Evolutionary conservation across 2,888 invertebrate genomes (phyloP).

Genomic region (Zhuqinia jingwanae): DNA sequence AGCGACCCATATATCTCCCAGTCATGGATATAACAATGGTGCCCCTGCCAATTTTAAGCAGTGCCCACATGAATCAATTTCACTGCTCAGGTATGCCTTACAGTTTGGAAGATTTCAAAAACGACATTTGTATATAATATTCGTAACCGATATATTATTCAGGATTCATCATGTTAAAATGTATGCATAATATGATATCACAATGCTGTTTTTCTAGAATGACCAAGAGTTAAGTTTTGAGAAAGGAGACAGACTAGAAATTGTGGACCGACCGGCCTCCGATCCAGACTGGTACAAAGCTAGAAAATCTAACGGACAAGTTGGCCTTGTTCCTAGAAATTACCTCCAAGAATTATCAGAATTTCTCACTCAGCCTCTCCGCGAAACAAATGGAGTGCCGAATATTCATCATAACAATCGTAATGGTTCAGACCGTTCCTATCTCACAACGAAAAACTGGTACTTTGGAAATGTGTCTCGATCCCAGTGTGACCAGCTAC

Average conservation of each 20-base stretch:
- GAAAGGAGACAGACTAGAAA: slow-evolving; percentile 97
- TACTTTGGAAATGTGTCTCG: slow-evolving; percentile 98
- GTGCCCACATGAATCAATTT: slow-evolving; percentile 93
- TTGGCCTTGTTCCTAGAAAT: slow-evolving; percentile 96
- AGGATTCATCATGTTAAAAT: too few species aligned
- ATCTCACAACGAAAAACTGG: slow-evolving; percentile 93
- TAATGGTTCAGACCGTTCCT: slow-evolving; percentile 84
- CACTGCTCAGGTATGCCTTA: slow-evolving; percentile 81
- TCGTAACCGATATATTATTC: too few species aligned
- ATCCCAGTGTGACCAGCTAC: slow-evolving; percentile 96
- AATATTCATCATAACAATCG: slow-evolving; percentile 75
- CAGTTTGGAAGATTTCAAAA: too few species aligned
- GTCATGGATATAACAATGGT: slow-evolving; percentile 77
- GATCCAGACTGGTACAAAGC: slow-evolving; percentile 99
- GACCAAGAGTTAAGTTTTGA: slow-evolving; percentile 98
- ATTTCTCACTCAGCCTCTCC: slow-evolving; percentile 92
- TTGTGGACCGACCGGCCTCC: slow-evolving; percentile 96
- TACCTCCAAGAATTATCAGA: slow-evolving; percentile 94
- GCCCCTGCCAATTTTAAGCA: slow-evolving; percentile 77
- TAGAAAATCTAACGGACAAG: slow-evolving; percentile 93
- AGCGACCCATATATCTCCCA: slow-evolving; percentile 84
- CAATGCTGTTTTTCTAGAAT: slow-evolving; percentile 83
- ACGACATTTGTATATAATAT: too few species aligned
- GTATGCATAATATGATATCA: not conserved
- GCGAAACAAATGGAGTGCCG: slow-evolving; percentile 80